A percentile compares a stretch with the other conserved stretches of the same genome.
phyloP scores from a whole-genome alignment of 2,113 vertebrate species.

The Lepus timidus region DNA sequence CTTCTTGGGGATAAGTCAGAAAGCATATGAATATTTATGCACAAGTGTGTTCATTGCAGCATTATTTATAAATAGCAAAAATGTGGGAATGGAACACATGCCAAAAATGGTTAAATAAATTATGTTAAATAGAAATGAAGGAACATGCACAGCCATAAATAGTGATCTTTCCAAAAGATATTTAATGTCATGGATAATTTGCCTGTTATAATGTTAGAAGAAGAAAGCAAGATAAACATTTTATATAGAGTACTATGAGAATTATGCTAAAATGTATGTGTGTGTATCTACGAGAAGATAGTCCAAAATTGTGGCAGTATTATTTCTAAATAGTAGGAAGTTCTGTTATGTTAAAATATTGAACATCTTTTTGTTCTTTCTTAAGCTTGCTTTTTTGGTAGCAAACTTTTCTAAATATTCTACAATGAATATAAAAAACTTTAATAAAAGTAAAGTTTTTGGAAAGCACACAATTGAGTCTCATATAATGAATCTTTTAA shows the following conservation, averaged over 20 bases:
- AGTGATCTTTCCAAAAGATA: constrained; percentile 72
- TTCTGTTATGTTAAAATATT: not conserved
- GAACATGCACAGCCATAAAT: constrained; percentile 75
- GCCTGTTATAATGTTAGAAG: constrained; percentile 67
- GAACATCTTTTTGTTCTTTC: constrained; percentile 7
- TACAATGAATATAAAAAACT: not conserved
- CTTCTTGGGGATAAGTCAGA: constrained; percentile 73
- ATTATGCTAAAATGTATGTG: constrained; percentile 56
- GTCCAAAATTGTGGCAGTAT: not conserved
- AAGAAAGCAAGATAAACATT: constrained; percentile 73
- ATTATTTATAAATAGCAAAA: constrained; percentile 83
- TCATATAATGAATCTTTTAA: not conserved
- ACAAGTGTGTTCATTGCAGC: constrained; percentile 77
- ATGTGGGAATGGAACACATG: constrained; percentile 76
- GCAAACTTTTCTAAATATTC: not conserved
- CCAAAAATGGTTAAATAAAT: constrained; percentile 82
- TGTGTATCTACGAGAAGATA: constrained; percentile 24
- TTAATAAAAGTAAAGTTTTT: not conserved
- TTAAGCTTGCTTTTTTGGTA: not conserved
- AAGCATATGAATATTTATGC: constrained; percentile 81
- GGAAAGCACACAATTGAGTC: not conserved
- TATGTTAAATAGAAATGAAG: constrained; percentile 74
- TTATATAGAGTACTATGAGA: constrained; percentile 43
- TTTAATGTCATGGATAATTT: constrained; percentile 77
- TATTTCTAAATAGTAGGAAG: constrained; percentile 1